Percentiles rank a stretch among this genome's conserved stretches.
Conservation (phyloP, 1,140 invertebrate genomes). For the Aphaenogaster rudis region DNA sequence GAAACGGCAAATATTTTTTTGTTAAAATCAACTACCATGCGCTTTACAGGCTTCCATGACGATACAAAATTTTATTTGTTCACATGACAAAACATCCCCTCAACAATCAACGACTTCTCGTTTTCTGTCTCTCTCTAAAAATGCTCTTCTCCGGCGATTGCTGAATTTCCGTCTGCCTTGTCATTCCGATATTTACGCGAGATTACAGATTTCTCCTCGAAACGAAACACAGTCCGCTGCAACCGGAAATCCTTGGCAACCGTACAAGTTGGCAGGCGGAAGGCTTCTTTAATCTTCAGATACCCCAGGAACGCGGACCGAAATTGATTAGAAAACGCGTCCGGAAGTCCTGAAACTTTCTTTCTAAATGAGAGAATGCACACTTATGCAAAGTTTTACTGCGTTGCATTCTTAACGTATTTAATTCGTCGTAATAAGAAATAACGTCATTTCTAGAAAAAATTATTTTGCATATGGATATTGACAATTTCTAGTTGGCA, state of each 20-base stretch:
- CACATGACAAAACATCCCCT: background rate
- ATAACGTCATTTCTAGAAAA: background rate
- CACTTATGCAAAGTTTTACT: slow-evolving; percentile 10
- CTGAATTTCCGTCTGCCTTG: slow-evolving; percentile 22
- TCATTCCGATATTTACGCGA: slow-evolving; percentile 46
- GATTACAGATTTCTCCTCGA: slow-evolving; percentile 37
- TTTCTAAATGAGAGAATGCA: slow-evolving; percentile 13
- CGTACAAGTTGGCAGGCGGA: slow-evolving; percentile 52
- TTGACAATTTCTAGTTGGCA: slow-evolving; percentile 31
- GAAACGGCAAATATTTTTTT: slow-evolving; percentile 48
- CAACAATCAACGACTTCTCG: slow-evolving; percentile 31
- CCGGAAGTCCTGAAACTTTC: slow-evolving; percentile 22
- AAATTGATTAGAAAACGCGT: slow-evolving; percentile 50
- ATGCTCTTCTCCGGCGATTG: background rate
- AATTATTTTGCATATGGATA: background rate
- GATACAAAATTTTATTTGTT: slow-evolving; percentile 47
- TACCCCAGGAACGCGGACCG: background rate
- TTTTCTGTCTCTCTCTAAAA: slow-evolving; percentile 1
- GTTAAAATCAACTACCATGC: slow-evolving; percentile 21
- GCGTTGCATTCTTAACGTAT: background rate
- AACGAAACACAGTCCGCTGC: slow-evolving; percentile 8
- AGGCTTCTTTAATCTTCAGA: slow-evolving; percentile 55
- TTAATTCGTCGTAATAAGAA: background rate
- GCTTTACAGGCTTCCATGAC: background rate
- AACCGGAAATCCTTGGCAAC: slow-evolving; percentile 54